Conservation (phyloP, 30 jellyfish, hydroid and myxozoan genomes). For the Chrysaora quinquecirrha region DNA sequence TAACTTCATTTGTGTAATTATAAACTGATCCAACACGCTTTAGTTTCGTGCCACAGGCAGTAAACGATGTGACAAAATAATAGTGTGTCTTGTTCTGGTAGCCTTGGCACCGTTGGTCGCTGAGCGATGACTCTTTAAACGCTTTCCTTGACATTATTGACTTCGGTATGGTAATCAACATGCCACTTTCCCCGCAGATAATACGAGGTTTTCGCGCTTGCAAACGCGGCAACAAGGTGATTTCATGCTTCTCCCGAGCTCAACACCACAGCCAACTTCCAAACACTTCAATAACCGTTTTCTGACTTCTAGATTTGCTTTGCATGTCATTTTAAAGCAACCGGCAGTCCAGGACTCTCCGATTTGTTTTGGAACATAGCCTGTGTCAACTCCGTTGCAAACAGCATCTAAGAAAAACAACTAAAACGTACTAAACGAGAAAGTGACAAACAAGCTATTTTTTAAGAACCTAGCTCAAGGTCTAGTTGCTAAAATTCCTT, state of each 20-base stretch:
- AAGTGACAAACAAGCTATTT: too few species aligned
- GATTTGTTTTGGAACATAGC: neutral
- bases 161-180: slow-evolving; percentile 43
- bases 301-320: neutral
- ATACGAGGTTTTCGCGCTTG: slow-evolving; percentile 30
- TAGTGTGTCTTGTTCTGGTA: slow-evolving; percentile 8
- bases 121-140: slow-evolving; percentile 29
- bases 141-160: slow-evolving; percentile 41
- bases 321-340: neutral
- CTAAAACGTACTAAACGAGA: too few species aligned
- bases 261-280: slow-evolving; percentile 55
- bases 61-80: slow-evolving; percentile 16
- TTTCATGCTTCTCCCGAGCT: neutral
- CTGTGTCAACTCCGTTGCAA: too few species aligned
- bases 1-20: neutral
- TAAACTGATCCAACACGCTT: neutral
- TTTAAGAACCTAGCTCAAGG: too few species aligned
- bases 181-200: slow-evolving; percentile 18
- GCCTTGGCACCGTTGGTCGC: slow-evolving; percentile 27
- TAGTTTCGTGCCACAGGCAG: slow-evolving; percentile 39
- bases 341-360: neutral
- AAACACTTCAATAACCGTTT: slow-evolving; percentile 3
- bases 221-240: slow-evolving; percentile 37
- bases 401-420: too few species aligned
- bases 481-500: too few species aligned